Evolutionary conservation across 2,797 vertebrate genomes (phyloP).

Genomic region (Eulemur rubriventer): DNA sequence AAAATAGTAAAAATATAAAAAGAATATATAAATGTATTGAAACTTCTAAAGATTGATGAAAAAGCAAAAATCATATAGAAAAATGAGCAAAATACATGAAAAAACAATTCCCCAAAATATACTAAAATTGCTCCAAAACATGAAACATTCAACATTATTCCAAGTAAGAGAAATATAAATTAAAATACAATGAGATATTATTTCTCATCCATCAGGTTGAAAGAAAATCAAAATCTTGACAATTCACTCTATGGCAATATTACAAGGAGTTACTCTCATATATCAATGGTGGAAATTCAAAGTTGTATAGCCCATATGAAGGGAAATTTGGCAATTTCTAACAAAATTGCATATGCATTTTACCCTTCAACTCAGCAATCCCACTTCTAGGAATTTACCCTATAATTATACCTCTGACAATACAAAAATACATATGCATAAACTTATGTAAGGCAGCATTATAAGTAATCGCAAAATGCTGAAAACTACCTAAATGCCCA

Average conservation of each 20-base stretch:
- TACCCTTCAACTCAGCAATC: neutral
- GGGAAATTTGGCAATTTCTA: neutral
- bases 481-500: neutral
- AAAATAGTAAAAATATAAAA: neutral
- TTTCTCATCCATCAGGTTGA: neutral
- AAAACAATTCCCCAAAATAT: neutral
- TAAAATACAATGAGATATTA: neutral
- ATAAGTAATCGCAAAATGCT: neutral
- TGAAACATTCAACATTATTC: neutral
- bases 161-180: neutral
- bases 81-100: neutral
- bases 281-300: neutral
- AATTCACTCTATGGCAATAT: neutral
- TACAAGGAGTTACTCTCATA: neutral
- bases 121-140: neutral
- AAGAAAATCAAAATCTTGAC: neutral
- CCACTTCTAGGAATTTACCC: neutral
- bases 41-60: neutral
- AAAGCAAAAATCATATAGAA: neutral
- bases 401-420: neutral
- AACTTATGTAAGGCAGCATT: neutral
- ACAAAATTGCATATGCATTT: neutral
- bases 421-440: neutral
- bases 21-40: neutral
- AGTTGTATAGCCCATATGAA: neutral